These are phyloP conservation scores for Phortica okadai DNA, from an alignment of 2,888 invertebrate genomes.

Conservation along the genomic window DNA sequence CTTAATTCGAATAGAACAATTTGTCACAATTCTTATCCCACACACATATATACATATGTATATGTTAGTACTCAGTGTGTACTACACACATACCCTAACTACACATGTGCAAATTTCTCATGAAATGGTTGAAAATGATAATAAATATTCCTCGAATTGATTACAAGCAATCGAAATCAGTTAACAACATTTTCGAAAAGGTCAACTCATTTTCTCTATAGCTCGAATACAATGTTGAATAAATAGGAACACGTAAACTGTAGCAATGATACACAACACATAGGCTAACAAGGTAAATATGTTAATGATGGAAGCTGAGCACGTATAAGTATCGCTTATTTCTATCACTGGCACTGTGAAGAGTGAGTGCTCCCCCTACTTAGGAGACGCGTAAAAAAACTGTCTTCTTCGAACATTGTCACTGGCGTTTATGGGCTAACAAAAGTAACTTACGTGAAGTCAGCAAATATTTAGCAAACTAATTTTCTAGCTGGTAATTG, in stretches of 20 bases:
- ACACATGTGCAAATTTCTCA: too few species aligned
- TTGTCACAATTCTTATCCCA: too few species aligned
- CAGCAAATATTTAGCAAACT: constrained; percentile 38
- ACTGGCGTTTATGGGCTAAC: constrained; percentile 15
- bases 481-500: constrained; percentile 43
- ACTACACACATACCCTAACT: too few species aligned
- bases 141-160: too few species aligned
- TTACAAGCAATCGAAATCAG: neutral
- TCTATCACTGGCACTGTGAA: neutral
- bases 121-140: neutral
- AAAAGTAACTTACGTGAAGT: constrained; percentile 26
- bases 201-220: neutral
- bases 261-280: neutral
- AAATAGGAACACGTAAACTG: neutral
- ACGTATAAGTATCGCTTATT: neutral
- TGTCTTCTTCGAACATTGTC: constrained; percentile 5
- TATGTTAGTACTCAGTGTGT: too few species aligned
- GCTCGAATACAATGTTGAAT: neutral
- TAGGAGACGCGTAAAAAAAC: neutral
- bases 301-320: neutral
- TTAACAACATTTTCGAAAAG: neutral
- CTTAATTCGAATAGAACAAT: neutral
- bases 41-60: too few species aligned
- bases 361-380: neutral
- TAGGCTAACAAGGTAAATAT: neutral